Evolutionary conservation across 2,797 vertebrate genomes (phyloP).

Genomic region (Cyprinodon diabolis): DNA sequence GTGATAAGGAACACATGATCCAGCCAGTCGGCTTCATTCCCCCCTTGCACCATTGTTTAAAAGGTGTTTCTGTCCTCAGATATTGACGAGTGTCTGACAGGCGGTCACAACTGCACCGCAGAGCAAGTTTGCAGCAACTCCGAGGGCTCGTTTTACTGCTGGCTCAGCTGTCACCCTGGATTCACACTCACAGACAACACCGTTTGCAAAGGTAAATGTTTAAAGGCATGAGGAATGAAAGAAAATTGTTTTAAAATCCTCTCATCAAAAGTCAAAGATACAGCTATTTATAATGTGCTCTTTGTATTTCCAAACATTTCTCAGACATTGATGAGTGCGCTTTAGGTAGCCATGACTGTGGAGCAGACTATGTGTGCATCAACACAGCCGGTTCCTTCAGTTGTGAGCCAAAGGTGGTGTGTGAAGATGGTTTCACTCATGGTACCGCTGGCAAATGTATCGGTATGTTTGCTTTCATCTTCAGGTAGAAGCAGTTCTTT

Average conservation of each 20-base stretch:
- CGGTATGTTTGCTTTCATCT: constrained; percentile 76
- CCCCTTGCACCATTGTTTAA: too few species aligned
- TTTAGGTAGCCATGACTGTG: constrained; percentile 89
- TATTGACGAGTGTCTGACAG: constrained; percentile 87
- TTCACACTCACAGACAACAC: constrained; percentile 88
- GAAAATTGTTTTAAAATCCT: background rate
- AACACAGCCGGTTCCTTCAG: constrained; percentile 93
- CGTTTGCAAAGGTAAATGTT: constrained; percentile 84
- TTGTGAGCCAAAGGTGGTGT: constrained; percentile 85
- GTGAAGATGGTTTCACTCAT: constrained; percentile 85
- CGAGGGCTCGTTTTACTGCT: constrained; percentile 88
- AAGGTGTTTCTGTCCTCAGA: constrained; percentile 72
- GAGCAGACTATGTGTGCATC: constrained; percentile 84
- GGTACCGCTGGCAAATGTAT: constrained; percentile 89
- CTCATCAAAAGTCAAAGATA: background rate
- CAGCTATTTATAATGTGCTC: background rate
- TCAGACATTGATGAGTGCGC: constrained; percentile 93
- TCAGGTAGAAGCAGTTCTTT: background rate
- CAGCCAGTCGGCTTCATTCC: too few species aligned
- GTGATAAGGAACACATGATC: too few species aligned
- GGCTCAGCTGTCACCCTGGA: constrained; percentile 88
- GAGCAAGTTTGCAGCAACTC: constrained; percentile 90
- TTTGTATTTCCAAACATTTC: constrained; percentile 35
- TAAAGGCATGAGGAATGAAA: background rate
- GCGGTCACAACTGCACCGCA: constrained; percentile 78